Base-by-base conservation (phyloP, 2,113 vertebrate species). In the Phyllostomus discolor region DNA sequence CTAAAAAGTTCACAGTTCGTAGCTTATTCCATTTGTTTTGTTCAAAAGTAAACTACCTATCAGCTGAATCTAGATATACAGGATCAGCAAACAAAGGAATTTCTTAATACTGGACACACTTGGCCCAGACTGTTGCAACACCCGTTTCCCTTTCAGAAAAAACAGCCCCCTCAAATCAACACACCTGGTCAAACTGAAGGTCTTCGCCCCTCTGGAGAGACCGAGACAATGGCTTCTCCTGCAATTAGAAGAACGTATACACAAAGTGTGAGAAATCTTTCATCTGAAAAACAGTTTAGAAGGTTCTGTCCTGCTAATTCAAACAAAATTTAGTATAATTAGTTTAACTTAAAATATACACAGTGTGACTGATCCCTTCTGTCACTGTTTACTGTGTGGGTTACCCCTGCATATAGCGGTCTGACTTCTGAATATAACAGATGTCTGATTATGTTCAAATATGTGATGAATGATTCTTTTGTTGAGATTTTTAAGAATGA, bases 151-250 rank as follows among this genome's bases (percentile, higher is more conserved):
- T 87, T 89, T 81, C 33, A 72, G 59, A 46, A 96, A 85, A 84
- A 87, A 62, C 35, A 57, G 20, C 33, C 12, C 76, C 54, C 22
- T 57, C 6, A 79, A 67, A 93, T 31, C 15, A 57, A 95, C 98
- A 96, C 98, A 99, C 99, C 99, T 99, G 99, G 98, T 99, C 99
- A 99, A 99, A 99, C 98, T 99, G 99, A 98, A 99, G 98, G 98
- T 99, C 99, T 99, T 99, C 99, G 97, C 99, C 99, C 98, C 99
- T 99, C 97, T 99, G 99, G 86, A 99, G 99, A 95, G 99, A 99
- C 98, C 99, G 98, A 96, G 99, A 99, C 98, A 99, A 98, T 3
- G 98, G 99, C 97, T 99, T 99, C 98, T 99, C 99, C 99, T 99
- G 97, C 16, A 92, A 79, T 67, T 66, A 33, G 33, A 43, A 84